A percentile compares a stretch with the other conserved stretches of the same genome.
Evolutionary conservation across 2,888 invertebrate species (phyloP).

Genomic region (Macaria notata): DNA sequence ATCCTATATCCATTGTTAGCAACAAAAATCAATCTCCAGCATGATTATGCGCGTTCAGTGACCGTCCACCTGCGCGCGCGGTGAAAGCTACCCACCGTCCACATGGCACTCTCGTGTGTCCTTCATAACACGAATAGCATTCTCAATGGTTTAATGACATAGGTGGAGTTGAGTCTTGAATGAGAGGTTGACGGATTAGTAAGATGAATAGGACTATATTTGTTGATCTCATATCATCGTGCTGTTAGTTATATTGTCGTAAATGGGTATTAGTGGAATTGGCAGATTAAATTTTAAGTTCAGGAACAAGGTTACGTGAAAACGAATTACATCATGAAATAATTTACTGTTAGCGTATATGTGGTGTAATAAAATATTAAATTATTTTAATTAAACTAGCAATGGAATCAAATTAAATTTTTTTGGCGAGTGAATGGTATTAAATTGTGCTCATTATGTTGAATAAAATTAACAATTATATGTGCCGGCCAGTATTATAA

Average conservation of each 20-base stretch:
- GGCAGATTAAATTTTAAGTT: too few relatives aligned
- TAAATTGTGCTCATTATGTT: slow-evolving; percentile 14
- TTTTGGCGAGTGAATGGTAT: slow-evolving; percentile 2
- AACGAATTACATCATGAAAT: too few relatives aligned
- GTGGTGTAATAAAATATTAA: neutral
- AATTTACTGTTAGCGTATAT: neutral
- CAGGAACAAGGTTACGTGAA: too few relatives aligned
- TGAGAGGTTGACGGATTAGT: too few relatives aligned
- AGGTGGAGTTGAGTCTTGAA: too few relatives aligned
- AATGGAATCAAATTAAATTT: slow-evolving; percentile 1
- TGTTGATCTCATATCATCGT: too few relatives aligned
- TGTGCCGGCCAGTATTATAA: slow-evolving; percentile 16
- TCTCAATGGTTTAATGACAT: too few relatives aligned
- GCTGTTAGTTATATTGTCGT: too few relatives aligned
- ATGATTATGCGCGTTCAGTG: slow-evolving; percentile 18
- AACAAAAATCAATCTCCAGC: too few relatives aligned
- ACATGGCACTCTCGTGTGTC: slow-evolving; percentile 29
- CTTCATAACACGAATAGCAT: slow-evolving; percentile 13
- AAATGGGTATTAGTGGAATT: too few relatives aligned
- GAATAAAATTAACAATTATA: slow-evolving; percentile 20
- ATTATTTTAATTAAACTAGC: neutral
- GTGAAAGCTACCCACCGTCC: slow-evolving; percentile 29
- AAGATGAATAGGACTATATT: too few relatives aligned
- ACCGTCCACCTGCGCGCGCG: slow-evolving; percentile 23
- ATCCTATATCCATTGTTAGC: too few relatives aligned